Evolutionary conservation across 2,888 invertebrate species (phyloP).

Genomic region (Taenaris catops): DNA sequence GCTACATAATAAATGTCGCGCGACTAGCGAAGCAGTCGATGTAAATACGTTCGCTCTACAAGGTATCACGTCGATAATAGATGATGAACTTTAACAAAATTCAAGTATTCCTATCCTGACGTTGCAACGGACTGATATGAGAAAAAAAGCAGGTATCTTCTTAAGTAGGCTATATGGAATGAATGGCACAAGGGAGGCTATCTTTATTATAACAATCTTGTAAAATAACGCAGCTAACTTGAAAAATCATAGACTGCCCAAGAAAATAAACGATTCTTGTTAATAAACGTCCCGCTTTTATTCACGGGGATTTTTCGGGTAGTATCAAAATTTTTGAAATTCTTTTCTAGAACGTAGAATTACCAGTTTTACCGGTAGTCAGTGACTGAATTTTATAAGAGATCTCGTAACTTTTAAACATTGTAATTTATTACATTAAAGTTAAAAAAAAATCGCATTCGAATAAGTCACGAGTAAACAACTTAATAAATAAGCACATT

Average conservation of each 20-base stretch:
- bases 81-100: constrained; percentile 32
- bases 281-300: constrained; percentile 40
- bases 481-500: constrained; percentile 43
- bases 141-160: constrained; percentile 46
- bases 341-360: constrained; percentile 68
- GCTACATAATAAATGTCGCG: constrained; percentile 4
- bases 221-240: constrained; percentile 19
- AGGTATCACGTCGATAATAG: constrained; percentile 29
- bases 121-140: constrained; percentile 54
- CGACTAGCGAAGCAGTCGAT: constrained; percentile 15
- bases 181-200: constrained; percentile 75
- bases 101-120: constrained; percentile 35
- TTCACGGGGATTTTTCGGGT: constrained; percentile 46
- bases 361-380: constrained; percentile 69
- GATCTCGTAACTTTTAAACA: constrained; percentile 60
- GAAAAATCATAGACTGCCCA: constrained; percentile 52
- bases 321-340: constrained; percentile 59
- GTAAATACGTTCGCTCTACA: constrained; percentile 42
- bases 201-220: constrained; percentile 32
- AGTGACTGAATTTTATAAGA: constrained; percentile 76
- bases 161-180: constrained; percentile 56
- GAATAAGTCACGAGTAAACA: constrained; percentile 35
- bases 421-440: constrained; percentile 57
- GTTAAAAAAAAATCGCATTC: constrained; percentile 39
- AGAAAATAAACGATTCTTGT: constrained; percentile 37